Conservation (phyloP, 30 jellyfish, hydroid and myxozoan species). For the Hydra vulgaris region DNA sequence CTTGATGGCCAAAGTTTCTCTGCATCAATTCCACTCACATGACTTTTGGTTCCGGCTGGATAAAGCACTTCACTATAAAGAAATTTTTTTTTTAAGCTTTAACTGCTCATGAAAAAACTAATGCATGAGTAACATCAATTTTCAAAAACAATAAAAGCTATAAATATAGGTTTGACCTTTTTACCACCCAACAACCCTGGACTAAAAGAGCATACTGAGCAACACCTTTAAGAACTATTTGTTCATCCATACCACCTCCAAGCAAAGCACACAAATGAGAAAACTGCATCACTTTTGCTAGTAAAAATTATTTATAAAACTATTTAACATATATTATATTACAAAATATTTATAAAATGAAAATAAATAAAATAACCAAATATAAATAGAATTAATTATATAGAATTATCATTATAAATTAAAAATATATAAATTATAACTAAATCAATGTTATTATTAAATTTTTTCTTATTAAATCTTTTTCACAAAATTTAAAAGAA, state of each 20-base stretch:
- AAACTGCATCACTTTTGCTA: constrained; percentile 75
- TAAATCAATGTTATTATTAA: too few species aligned
- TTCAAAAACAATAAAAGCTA: too few species aligned
- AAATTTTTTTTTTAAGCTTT: neutral
- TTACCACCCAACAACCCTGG: constrained; percentile 94
- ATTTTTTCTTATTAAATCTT: too few species aligned
- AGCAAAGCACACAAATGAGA: constrained; percentile 53
- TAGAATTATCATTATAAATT: too few species aligned
- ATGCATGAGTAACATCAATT: neutral
- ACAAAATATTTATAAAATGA: too few species aligned
- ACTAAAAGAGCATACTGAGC: constrained; percentile 54
- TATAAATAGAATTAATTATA: too few species aligned
- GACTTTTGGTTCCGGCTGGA: constrained; percentile 56
- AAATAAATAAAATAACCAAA: neutral
- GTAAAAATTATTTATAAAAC: neutral
- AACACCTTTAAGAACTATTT: constrained; percentile 45
- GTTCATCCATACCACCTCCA: constrained; percentile 70
- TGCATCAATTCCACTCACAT: constrained; percentile 59
- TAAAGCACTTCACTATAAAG: constrained; percentile 50
- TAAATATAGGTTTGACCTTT: constrained; percentile 38
- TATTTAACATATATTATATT: neutral
- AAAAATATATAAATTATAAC: too few species aligned
- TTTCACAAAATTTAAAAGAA: too few species aligned
- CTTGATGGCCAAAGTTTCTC: constrained; percentile 81
- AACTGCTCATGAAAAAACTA: too few species aligned